Evolutionary conservation across 2,113 vertebrate species (phyloP), one percentile per base, ranked within the genome.

Genomic region (Leptobrachium leishanense): DNA sequence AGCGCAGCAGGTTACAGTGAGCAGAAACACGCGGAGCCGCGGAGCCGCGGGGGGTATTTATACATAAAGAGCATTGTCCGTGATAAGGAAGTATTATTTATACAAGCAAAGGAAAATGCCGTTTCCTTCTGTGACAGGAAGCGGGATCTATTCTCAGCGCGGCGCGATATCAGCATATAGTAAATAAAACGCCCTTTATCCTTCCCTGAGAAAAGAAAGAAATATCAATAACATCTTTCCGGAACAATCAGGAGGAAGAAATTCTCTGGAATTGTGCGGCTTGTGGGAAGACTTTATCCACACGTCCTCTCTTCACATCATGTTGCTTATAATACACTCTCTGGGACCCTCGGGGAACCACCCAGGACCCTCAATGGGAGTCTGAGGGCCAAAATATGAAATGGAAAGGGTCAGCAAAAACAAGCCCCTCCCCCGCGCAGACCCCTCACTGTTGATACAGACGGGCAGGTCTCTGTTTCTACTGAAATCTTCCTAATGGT

Each of bases 101-200:
- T 88, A 85, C 81, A 89, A 90, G 85, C 78, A 69, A 88, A 88
- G 89, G 90, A 93, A 93, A 86, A 88, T 72, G 76, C 83, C 67
- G 79, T 87, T 92, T 92, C 89, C 88, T 91, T 84, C 88, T 89
- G 78, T 2, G 8, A 71, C 90, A 91, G 90, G 91, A 94, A 93
- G 85, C 77, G 62, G 82, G 74, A 88, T 88, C 88, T 92, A 91
- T 92, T 93, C 88, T 92, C 87, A 87, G 88, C 84, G 39, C 81
- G 83, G 87, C 65, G 2, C 59, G 75, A 82, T 78, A 70, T 81
- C 77, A 82, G 79, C 55, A 85, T 88, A 87, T 81, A 84, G 90
- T 88, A 90, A 87, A 92, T 90, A 85, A 89, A 89, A 82, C 13
- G 20, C 69, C 72, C 79, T 62, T 74, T 65, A 76, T 82, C 84